Evolutionary conservation across 2,113 vertebrate species (phyloP).

Genomic region (Semnornis frantzii): DNA sequence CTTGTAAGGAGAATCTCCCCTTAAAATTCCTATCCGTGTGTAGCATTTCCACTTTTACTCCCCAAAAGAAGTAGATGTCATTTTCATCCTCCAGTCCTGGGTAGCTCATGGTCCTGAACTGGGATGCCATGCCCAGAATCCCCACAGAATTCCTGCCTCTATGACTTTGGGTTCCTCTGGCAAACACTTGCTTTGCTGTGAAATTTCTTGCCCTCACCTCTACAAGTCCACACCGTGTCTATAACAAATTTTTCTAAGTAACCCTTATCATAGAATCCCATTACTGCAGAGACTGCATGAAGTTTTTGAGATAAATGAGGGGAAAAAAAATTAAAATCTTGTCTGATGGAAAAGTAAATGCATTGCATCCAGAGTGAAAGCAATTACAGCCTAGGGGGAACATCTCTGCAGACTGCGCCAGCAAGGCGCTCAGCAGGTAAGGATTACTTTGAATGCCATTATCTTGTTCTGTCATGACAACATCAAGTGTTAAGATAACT

Average conservation of each 20-base stretch:
- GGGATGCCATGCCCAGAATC: background rate
- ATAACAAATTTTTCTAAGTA: background rate
- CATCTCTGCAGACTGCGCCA: background rate
- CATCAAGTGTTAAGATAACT: background rate
- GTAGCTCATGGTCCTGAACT: too few species aligned
- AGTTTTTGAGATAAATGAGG: background rate
- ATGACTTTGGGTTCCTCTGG: background rate
- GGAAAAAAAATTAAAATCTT: background rate
- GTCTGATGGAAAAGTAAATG: background rate
- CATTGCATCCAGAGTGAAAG: background rate
- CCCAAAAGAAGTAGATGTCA: too few species aligned
- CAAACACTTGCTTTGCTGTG: background rate
- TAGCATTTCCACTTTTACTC: too few species aligned
- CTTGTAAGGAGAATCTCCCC: too few species aligned
- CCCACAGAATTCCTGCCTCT: background rate
- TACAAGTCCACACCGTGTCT: background rate
- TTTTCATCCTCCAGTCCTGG: too few species aligned
- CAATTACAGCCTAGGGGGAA: background rate
- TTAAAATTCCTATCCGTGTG: too few species aligned
- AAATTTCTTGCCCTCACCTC: background rate
- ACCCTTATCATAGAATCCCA: background rate
- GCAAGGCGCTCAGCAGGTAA: background rate
- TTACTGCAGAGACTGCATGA: background rate
- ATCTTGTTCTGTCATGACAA: background rate
- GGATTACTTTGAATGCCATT: background rate